phyloP scores from a whole-genome alignment of 2,113 vertebrate genomes.

The Cacatua alba region DNA sequence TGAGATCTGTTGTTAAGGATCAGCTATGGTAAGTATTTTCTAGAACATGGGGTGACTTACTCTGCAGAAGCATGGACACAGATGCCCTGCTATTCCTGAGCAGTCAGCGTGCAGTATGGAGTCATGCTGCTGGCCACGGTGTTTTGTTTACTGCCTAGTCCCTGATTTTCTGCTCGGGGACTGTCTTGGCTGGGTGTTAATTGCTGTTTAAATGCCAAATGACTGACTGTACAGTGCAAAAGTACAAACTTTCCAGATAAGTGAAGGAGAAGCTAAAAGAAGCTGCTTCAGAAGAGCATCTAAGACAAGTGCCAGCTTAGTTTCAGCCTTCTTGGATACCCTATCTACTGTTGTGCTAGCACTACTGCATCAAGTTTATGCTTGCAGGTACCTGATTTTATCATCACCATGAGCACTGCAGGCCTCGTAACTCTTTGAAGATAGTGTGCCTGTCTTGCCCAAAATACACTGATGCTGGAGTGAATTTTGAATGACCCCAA shows the following conservation, averaged over 20 bases:
- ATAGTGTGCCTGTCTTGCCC: not conserved
- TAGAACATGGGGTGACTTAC: not conserved
- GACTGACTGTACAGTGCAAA: not conserved
- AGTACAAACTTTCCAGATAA: not conserved
- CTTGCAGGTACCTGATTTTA: not conserved
- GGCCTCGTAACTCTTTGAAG: not conserved
- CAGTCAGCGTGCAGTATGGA: not conserved
- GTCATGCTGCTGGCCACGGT: accelerated
- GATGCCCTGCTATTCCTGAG: not conserved
- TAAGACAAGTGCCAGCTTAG: not conserved
- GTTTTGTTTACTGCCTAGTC: not conserved
- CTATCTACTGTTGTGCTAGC: not conserved
- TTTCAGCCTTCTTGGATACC: not conserved
- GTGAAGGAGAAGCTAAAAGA: not conserved
- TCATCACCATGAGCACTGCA: not conserved
- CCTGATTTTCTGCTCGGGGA: not conserved
- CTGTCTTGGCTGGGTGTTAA: not conserved
- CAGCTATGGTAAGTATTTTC: not conserved
- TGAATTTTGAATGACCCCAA: not conserved
- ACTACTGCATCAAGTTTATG: not conserved
- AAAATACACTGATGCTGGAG: not conserved
- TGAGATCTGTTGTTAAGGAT: not conserved
- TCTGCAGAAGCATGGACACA: not conserved
- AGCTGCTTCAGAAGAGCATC: not conserved
- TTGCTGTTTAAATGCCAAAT: not conserved